These are phyloP conservation scores for Cryptomyrus ogoouensis DNA, from an alignment of 2,113 vertebrate species.

Conservation along the genomic window DNA sequence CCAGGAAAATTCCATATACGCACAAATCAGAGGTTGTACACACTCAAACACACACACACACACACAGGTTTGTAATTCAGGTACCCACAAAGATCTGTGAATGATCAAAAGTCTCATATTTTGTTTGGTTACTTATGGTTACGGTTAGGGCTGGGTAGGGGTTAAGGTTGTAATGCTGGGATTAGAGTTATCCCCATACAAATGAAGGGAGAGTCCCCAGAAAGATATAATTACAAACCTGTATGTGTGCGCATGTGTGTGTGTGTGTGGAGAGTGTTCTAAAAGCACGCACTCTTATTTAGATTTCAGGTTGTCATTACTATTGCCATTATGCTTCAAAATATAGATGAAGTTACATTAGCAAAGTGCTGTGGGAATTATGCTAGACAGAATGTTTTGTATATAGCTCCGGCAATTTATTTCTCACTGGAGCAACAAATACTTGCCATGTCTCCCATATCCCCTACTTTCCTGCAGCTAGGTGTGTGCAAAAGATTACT, in stretches of 20 bases:
- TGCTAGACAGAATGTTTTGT: neutral
- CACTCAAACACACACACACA: neutral
- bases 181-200: no score
- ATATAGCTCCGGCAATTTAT: neutral
- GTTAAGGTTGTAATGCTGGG: no score
- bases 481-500: neutral
- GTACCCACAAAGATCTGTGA: no score
- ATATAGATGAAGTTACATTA: neutral
- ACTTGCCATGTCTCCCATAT: neutral
- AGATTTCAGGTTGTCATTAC: neutral
- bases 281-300: neutral
- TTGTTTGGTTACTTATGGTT: no score
- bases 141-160: no score
- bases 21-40: neutral
- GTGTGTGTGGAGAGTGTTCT: neutral
- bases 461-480: neutral
- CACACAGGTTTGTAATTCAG: no score
- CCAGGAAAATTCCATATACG: neutral
- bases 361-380: neutral
- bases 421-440: neutral
- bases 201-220: no score
- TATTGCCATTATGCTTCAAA: neutral
- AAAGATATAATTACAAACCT: neutral
- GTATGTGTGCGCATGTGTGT: neutral
- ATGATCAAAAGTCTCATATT: no score